These are phyloP conservation scores for Enteromius anoplus DNA, from an alignment of 2,797 vertebrate species.

Conservation along the genomic window DNA sequence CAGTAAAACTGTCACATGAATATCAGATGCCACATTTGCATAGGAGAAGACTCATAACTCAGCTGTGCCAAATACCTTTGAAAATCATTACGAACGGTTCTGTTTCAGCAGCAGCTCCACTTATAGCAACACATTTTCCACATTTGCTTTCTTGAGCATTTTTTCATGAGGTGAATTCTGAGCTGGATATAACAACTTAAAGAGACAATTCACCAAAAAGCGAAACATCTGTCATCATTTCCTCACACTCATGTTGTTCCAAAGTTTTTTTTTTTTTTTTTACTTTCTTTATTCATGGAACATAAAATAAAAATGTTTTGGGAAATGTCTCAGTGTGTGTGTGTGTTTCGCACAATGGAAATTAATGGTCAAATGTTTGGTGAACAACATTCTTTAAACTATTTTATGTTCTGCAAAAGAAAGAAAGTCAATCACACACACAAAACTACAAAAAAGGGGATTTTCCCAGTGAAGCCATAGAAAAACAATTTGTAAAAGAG, in stretches of 20 bases:
- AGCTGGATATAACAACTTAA: neutral
- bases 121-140: slow-evolving; percentile 55
- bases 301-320: neutral
- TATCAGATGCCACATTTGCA: slow-evolving; percentile 18
- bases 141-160: slow-evolving; percentile 38
- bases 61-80: slow-evolving; percentile 17
- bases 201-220: neutral
- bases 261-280: neutral
- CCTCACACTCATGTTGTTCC: neutral
- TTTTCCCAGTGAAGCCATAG: neutral
- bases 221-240: slow-evolving; percentile 1
- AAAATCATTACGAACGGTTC: slow-evolving; percentile 28
- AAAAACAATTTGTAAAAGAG: neutral
- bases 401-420: neutral
- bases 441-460: neutral
- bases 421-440: neutral
- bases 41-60: slow-evolving; percentile 12
- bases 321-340: neutral
- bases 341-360: neutral
- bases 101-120: slow-evolving; percentile 15
- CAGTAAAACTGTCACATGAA: slow-evolving; percentile 1
- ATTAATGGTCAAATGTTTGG: neutral
- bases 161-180: slow-evolving; percentile 10
- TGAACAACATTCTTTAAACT: neutral
- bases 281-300: neutral